phyloP scores from a whole-genome alignment of 2,888 invertebrate species.

The Protophormia terraenovae region DNA sequence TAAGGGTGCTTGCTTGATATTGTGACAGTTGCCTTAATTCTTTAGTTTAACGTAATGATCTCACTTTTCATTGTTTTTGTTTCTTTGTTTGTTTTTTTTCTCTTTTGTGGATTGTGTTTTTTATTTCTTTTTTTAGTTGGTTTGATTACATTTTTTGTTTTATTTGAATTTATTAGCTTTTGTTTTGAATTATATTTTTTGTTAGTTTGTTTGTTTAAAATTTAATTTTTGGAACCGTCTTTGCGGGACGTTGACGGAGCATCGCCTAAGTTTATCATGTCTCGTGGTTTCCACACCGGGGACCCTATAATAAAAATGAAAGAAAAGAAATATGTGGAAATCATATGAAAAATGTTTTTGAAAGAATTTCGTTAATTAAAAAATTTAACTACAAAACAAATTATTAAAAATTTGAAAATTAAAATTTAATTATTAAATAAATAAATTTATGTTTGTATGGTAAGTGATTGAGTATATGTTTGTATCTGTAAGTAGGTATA shows the following conservation, averaged over 20 bases:
- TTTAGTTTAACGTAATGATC: background rate
- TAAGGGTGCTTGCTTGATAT: constrained; percentile 11
- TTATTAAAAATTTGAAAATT: constrained; percentile 26
- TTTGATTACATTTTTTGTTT: constrained; percentile 51
- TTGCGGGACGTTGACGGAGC: constrained; percentile 82
- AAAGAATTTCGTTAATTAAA: constrained; percentile 74
- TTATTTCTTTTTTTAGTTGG: constrained; percentile 49
- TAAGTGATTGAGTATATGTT: background rate
- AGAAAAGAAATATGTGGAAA: constrained; percentile 81
- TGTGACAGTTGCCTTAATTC: constrained; percentile 22
- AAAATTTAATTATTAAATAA: constrained; percentile 16
- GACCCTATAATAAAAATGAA: constrained; percentile 91
- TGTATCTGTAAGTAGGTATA: background rate
- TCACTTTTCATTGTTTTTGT: constrained; percentile 47
- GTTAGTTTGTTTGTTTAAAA: constrained; percentile 61
- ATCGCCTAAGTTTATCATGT: constrained; percentile 86
- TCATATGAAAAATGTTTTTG: constrained; percentile 80
- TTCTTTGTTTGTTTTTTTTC: constrained; percentile 55
- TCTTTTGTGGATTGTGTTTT: constrained; percentile 60
- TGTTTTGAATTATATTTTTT: constrained; percentile 62
- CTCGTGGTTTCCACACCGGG: constrained; percentile 99
- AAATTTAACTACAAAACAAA: constrained; percentile 69
- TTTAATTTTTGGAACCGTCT: constrained; percentile 82
- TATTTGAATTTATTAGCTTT: constrained; percentile 65
- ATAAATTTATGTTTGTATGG: constrained; percentile 17